phyloP scores from a whole-genome alignment of 2,797 vertebrate genomes.

The Dicrostonyx torquatus region DNA sequence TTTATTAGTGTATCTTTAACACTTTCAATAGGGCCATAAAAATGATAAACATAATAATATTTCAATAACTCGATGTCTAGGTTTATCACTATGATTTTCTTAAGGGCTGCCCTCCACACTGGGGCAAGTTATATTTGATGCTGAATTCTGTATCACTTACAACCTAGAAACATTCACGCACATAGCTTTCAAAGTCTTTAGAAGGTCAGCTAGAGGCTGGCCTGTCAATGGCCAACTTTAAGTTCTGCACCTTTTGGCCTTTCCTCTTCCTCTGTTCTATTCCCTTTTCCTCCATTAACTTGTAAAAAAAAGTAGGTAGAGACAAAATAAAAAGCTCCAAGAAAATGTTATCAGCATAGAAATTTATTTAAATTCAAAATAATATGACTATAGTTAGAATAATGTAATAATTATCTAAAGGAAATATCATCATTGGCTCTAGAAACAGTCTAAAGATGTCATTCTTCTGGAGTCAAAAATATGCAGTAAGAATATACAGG shows the following conservation, averaged over 20 bases:
- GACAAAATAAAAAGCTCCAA: slow-evolving; percentile 64
- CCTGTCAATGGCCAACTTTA: neutral
- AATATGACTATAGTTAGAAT: slow-evolving; percentile 83
- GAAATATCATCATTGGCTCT: slow-evolving; percentile 81
- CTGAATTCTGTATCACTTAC: neutral
- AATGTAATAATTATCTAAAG: slow-evolving; percentile 80
- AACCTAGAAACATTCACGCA: neutral
- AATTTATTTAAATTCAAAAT: slow-evolving; percentile 88
- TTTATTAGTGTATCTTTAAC: neutral
- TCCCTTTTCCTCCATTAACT: neutral
- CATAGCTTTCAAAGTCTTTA: neutral
- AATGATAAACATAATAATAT: neutral
- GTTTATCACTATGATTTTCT: neutral
- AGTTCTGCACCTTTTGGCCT: neutral
- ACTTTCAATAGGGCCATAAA: neutral
- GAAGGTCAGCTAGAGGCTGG: neutral
- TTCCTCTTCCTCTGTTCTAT: neutral
- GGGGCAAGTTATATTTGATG: neutral
- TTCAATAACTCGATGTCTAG: slow-evolving; percentile 3
- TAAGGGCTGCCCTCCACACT: too few relatives aligned
- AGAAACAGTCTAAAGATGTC: slow-evolving; percentile 69
- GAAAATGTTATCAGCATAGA: slow-evolving; percentile 80
- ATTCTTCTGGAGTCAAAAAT: slow-evolving; percentile 80
- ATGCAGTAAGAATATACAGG: slow-evolving; percentile 80
- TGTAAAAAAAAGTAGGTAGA: neutral